phyloP scores from a whole-genome alignment of 2,888 invertebrate genomes.

The Erebia ligea region DNA sequence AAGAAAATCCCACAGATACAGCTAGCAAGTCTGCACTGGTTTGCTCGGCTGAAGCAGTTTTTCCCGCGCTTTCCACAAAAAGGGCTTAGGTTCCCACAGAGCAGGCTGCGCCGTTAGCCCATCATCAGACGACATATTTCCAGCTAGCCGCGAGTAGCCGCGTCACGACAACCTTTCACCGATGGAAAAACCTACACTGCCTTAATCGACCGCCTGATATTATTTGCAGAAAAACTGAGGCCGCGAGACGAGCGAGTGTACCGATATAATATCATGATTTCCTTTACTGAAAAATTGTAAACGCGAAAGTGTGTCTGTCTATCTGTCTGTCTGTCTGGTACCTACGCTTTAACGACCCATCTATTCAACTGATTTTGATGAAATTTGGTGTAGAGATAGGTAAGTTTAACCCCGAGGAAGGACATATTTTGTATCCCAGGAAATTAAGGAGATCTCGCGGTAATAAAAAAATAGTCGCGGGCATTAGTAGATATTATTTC shows the following conservation, averaged over 20 bases:
- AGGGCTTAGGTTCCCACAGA: slow-evolving; percentile 51
- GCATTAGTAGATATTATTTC: too few relatives aligned
- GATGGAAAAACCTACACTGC: slow-evolving; percentile 77
- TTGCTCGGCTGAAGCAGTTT: slow-evolving; percentile 28
- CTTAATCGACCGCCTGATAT: slow-evolving; percentile 70
- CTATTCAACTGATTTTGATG: too few relatives aligned
- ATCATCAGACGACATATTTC: slow-evolving; percentile 75
- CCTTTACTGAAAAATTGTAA: too few relatives aligned
- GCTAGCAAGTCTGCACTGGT: background rate
- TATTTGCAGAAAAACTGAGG: slow-evolving; percentile 77
- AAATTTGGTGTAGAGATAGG: too few relatives aligned
- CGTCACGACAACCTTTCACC: slow-evolving; percentile 77
- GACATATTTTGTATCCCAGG: too few relatives aligned
- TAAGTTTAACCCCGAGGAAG: too few relatives aligned
- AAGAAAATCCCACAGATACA: too few relatives aligned
- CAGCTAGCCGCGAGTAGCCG: slow-evolving; percentile 53
- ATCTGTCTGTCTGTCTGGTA: too few relatives aligned
- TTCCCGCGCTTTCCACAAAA: slow-evolving; percentile 59
- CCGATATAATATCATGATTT: background rate
- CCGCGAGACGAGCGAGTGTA: slow-evolving; percentile 50
- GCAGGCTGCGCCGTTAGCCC: slow-evolving; percentile 59
- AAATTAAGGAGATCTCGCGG: too few relatives aligned
- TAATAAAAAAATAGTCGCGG: too few relatives aligned
- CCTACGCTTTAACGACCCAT: too few relatives aligned
- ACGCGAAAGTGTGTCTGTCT: too few relatives aligned